phyloP scores from a whole-genome alignment of 2,113 vertebrate species.

The Ornithorhynchus anatinus region DNA sequence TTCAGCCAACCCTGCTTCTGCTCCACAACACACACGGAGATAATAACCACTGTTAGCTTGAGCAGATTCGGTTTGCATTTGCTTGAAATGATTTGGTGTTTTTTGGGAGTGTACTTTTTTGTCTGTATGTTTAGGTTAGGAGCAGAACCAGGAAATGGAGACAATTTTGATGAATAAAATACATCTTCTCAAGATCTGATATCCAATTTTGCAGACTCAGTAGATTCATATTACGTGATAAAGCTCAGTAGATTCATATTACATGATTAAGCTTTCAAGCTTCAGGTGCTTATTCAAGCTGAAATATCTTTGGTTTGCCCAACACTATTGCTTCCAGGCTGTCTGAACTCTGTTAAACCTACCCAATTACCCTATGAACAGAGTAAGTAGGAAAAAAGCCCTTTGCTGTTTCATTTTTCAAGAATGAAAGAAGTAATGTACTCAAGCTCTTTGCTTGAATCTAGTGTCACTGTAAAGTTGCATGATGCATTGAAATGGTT shows the following conservation, averaged over 20 bases:
- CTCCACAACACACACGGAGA: too few relatives aligned
- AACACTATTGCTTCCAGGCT: background rate
- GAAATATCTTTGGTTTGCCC: background rate
- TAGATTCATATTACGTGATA: background rate
- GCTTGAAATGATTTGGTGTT: too few relatives aligned
- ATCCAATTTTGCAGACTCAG: background rate
- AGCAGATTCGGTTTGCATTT: too few relatives aligned
- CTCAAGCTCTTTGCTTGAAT: background rate
- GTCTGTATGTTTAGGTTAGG: too few relatives aligned
- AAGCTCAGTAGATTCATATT: background rate
- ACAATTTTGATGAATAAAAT: background rate
- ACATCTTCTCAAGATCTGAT: too few relatives aligned
- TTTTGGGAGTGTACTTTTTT: too few relatives aligned
- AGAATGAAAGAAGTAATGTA: background rate
- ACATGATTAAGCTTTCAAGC: background rate
- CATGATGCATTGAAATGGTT: background rate
- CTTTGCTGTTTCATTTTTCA: slow-evolving; percentile 10
- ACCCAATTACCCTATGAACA: background rate
- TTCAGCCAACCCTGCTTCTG: too few relatives aligned
- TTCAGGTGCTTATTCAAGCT: background rate
- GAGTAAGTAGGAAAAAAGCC: background rate
- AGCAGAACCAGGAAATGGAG: background rate
- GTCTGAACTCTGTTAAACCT: background rate
- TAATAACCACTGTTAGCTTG: too few relatives aligned
- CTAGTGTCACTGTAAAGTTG: background rate